Base-by-base conservation (phyloP, 1,140 invertebrate species). In the Lasioglossum baleicum region DNA sequence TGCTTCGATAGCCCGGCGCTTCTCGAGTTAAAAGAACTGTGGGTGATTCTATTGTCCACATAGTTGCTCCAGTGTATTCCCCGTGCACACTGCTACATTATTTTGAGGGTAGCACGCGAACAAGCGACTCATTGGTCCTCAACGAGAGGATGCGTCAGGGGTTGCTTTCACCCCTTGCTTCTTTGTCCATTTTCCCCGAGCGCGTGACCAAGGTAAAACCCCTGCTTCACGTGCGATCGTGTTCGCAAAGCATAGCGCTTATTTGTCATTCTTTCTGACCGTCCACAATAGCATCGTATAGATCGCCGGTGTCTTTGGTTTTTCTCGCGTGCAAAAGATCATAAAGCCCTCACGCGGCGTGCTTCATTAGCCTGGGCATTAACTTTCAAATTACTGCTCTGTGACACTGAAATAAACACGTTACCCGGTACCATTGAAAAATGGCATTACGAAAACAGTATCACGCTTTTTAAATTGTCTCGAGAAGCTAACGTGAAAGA, bases 171-270 rank as follows among this genome's bases (percentile, higher is more conserved):
- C 61, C 58, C 66, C 65, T 53, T 77, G 20, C 20, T 63, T n/a
- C 63, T 75, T 61, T 75, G 51, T 22, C 11, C 35, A 22, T 20
- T 53, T 35, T 70, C 15, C 48, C 48, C 64, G 65, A 0, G 53
- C 82, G 80, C 83, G 82, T 84, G 82, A 71, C 77, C 77, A 44
- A 35, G 7, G 64, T 40, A 40, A 48, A 35, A 31, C 17, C 51
- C 35, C 17, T 13, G 13, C 44, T 11, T 0, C 58, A n/a, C 40
- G 58, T 13, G 11, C n/a, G 69, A 68, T 63, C 58, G n/a, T 35
- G n/a, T 26, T 61, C 56, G 44, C 26, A 7, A 17, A 70, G 66
- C 51, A 61, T 35, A 70, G 60, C n/a, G 40, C 56, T 76, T 61
- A 61, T 40, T 61, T 66, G 17, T 48, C 26, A 2, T 69, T 40